Conservation (phyloP, 2,113 vertebrate genomes). For the Ailuropoda melanoleuca region DNA sequence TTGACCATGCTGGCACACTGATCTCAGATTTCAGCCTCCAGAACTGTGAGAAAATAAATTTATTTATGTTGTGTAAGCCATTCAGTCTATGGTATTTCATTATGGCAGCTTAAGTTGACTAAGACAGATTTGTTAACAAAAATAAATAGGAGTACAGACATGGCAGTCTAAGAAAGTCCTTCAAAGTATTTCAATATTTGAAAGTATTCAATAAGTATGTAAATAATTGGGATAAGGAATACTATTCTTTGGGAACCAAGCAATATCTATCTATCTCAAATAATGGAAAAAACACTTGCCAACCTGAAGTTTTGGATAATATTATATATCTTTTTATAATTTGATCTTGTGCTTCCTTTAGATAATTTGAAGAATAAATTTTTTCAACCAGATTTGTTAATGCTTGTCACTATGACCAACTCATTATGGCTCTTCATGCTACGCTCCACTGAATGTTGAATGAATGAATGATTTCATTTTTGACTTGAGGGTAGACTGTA, state of each 20-base stretch:
- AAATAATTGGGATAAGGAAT: neutral
- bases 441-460: neutral
- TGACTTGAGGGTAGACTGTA: neutral
- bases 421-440: neutral
- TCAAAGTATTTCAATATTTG: neutral
- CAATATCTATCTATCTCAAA: neutral
- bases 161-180: neutral
- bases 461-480: conserved; percentile 17
- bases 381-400: neutral
- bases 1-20: neutral
- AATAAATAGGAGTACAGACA: neutral
- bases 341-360: neutral
- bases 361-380: neutral
- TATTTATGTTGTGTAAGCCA: neutral
- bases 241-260: neutral
- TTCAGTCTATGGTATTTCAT: neutral
- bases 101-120: neutral
- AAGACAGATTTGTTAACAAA: neutral
- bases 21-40: neutral
- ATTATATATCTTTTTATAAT: neutral
- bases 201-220: neutral
- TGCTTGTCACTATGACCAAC: neutral
- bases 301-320: neutral
- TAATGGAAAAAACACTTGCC: neutral
- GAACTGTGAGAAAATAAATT: neutral